Conservation (phyloP, 2,797 vertebrate genomes). For the Cynopterus sphinx region DNA sequence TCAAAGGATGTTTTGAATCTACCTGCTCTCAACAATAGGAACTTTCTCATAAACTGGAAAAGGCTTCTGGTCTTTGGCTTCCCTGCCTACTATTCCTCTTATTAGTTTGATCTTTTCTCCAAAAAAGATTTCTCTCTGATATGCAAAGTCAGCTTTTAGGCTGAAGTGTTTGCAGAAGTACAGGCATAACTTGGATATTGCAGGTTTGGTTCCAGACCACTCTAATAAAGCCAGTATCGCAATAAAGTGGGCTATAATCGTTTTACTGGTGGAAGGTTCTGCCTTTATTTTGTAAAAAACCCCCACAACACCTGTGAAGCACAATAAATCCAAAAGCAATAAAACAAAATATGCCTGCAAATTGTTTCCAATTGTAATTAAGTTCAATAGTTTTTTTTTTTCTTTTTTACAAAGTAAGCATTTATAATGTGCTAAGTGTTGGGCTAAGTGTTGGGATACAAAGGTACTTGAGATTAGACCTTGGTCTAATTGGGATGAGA, state of each 20-base stretch:
- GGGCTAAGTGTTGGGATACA: neutral
- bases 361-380: conserved; percentile 21
- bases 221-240: neutral
- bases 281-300: neutral
- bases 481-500: neutral
- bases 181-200: neutral
- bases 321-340: neutral
- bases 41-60: neutral
- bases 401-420: neutral
- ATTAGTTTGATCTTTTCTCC: neutral
- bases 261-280: neutral
- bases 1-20: neutral
- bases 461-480: neutral
- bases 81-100: neutral
- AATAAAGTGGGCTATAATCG: neutral
- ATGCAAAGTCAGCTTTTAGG: neutral
- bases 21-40: neutral
- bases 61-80: neutral
- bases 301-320: neutral
- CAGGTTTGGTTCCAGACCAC: neutral
- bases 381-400: neutral
- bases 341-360: neutral
- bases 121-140: neutral
- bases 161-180: neutral
- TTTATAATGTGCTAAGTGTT: neutral